These are phyloP conservation scores for Crotalus helleri DNA, from an alignment of 2,113 vertebrate species.

Conservation along the genomic window DNA sequence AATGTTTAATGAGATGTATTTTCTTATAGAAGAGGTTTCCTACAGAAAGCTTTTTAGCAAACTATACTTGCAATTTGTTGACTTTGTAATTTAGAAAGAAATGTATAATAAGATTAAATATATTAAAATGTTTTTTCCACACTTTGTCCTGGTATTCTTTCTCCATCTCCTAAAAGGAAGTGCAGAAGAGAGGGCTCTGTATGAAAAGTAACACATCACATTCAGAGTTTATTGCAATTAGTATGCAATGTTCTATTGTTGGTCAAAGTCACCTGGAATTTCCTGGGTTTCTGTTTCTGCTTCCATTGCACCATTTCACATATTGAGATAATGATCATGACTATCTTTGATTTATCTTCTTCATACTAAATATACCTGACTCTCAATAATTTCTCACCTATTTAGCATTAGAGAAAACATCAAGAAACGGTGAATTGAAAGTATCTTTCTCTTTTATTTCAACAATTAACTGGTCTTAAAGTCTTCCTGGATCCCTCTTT, in stretches of 20 bases:
- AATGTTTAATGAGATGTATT: conserved; percentile 81
- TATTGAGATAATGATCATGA: neutral
- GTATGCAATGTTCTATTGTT: neutral
- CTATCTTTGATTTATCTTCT: neutral
- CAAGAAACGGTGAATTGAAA: neutral
- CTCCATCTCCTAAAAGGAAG: conserved; percentile 8
- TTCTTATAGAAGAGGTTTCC: conserved; percentile 80
- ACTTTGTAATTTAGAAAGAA: conserved; percentile 75
- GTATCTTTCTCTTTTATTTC: neutral
- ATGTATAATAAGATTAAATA: conserved; percentile 80
- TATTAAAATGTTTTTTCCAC: conserved; percentile 67
- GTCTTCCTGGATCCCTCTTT: neutral
- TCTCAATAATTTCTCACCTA: neutral
- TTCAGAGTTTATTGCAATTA: neutral
- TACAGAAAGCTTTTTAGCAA: conserved; percentile 79
- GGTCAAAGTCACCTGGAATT: neutral
- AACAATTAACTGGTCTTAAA: neutral
- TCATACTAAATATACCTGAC: neutral
- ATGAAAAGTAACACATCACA: neutral
- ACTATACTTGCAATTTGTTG: conserved; percentile 75
- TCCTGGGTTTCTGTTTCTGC: neutral
- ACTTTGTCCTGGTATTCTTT: conserved; percentile 35
- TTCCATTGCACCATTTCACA: neutral
- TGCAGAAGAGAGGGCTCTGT: neutral
- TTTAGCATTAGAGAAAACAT: neutral